Evolutionary conservation across 2,888 invertebrate species (phyloP).

Genomic region (Seira ritae): DNA sequence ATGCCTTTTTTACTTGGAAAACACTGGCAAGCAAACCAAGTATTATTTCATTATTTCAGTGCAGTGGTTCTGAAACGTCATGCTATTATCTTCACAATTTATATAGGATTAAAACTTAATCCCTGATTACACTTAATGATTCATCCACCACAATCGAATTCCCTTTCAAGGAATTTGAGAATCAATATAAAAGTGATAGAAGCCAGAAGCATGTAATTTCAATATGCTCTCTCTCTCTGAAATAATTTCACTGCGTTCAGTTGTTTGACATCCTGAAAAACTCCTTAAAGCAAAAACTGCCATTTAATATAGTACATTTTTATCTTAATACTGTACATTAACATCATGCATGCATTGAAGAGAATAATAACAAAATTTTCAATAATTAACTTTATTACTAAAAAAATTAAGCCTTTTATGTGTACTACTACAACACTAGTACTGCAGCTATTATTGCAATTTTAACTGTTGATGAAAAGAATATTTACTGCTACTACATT

Average conservation of each 20-base stretch:
- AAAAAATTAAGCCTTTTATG: background rate
- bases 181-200: background rate
- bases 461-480: background rate
- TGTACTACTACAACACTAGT: background rate
- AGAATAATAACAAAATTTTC: constrained; percentile 3
- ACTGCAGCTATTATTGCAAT: background rate
- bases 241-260: background rate
- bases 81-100: background rate
- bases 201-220: too few relatives aligned
- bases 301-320: constrained; percentile 41
- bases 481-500: background rate
- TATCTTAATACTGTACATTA: background rate
- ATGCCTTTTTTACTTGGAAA: background rate
- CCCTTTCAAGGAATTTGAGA: background rate
- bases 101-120: background rate
- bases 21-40: background rate
- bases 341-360: constrained; percentile 5
- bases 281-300: constrained; percentile 63
- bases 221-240: background rate
- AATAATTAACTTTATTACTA: background rate
- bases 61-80: background rate
- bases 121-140: background rate
- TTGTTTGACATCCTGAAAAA: constrained; percentile 19
- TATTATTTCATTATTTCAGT: constrained; percentile 11
- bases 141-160: background rate